Evolutionary conservation across 2,888 invertebrate species (phyloP).

Genomic region (Rhopalosiphum nymphaeae): DNA sequence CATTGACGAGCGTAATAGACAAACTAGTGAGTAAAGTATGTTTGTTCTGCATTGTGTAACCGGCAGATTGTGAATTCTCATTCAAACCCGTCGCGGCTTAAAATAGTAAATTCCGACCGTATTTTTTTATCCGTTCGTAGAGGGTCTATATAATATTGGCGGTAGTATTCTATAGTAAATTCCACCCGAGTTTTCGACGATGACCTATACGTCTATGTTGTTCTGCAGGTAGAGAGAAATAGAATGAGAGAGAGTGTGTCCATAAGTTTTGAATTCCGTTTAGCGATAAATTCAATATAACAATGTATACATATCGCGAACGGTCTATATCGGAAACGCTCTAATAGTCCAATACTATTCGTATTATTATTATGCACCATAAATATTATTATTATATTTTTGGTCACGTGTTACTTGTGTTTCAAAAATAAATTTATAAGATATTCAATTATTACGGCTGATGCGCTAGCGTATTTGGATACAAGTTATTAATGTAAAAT

Average conservation of each 20-base stretch:
- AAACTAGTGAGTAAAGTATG: background rate
- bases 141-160: background rate
- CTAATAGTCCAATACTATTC: background rate
- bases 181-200: background rate
- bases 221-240: background rate
- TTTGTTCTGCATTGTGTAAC: background rate
- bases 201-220: background rate
- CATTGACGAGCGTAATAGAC: background rate
- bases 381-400: too few species aligned
- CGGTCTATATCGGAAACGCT: background rate
- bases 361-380: background rate
- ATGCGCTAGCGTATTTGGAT: too few species aligned
- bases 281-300: slow-evolving; percentile 13
- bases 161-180: background rate
- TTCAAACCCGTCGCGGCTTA: background rate
- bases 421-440: too few species aligned
- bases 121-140: background rate
- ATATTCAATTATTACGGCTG: too few species aligned
- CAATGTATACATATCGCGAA: background rate
- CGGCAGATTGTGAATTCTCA: slow-evolving; percentile 8
- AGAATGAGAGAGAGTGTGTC: background rate
- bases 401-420: too few species aligned
- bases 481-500: too few species aligned
- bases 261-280: background rate
- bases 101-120: slow-evolving; percentile 1